Evolutionary conservation across 2,113 vertebrate species (phyloP).

Genomic region (Phaethon lepturus): DNA sequence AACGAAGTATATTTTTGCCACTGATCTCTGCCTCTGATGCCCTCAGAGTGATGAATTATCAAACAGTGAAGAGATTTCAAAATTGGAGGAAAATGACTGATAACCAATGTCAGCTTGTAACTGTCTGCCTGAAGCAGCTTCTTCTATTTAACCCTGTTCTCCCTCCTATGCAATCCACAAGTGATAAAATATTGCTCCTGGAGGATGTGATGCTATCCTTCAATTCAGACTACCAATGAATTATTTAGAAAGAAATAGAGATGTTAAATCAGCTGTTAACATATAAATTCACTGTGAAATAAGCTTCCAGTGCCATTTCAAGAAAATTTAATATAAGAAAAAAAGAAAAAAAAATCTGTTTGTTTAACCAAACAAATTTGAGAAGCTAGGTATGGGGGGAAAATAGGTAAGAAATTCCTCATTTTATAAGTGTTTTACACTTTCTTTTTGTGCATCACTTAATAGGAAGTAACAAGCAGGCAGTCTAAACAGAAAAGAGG

Average conservation of each 20-base stretch:
- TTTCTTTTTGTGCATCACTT: not conserved
- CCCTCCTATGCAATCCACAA: not conserved
- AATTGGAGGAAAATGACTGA: not conserved
- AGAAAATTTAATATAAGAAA: not conserved
- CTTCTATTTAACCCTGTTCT: not conserved
- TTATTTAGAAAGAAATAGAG: not conserved
- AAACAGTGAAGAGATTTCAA: not conserved
- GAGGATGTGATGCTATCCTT: not conserved
- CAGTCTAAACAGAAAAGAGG: not conserved
- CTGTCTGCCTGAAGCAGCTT: not conserved
- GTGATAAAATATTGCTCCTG: not conserved
- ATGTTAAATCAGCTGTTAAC: not conserved
- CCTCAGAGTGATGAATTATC: not conserved
- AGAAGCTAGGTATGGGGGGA: accelerated
- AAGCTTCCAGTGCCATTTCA: not conserved
- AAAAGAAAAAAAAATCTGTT: accelerated
- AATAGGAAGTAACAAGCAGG: not conserved
- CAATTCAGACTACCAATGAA: not conserved
- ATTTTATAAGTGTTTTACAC: not conserved
- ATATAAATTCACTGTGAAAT: not conserved
- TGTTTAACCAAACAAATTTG: not conserved
- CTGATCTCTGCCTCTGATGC: not conserved
- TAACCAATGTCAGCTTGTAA: not conserved
- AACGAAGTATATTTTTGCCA: not conserved
- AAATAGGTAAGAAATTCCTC: not conserved